Percentiles rank a stretch among this genome's conserved stretches.
Evolutionary conservation across 2,113 vertebrate species (phyloP).

Genomic region (Aspiorhynchus laticeps): DNA sequence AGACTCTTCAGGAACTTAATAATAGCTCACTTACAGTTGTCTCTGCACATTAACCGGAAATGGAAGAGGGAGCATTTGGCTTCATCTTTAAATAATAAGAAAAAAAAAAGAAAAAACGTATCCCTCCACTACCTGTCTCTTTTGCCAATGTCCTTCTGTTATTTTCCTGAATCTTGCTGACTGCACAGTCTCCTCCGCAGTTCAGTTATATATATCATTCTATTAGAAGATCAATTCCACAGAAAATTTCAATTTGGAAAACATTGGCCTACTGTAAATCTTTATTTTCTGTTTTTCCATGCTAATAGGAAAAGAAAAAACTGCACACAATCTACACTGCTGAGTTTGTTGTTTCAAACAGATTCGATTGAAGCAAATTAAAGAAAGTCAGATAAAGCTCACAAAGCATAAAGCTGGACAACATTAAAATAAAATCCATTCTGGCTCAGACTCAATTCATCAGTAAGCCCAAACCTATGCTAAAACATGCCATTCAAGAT

Average conservation of each 20-base stretch:
- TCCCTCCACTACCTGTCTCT: not conserved
- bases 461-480: not conserved
- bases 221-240: constrained; percentile 44
- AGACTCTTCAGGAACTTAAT: not conserved
- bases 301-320: constrained; percentile 19
- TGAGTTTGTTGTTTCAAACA: constrained; percentile 30
- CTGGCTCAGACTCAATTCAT: constrained; percentile 31
- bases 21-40: not conserved
- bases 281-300: not conserved
- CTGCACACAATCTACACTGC: not conserved
- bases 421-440: constrained; percentile 35
- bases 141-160: not conserved
- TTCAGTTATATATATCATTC: constrained; percentile 15
- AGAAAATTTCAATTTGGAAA: constrained; percentile 31
- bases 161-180: constrained; percentile 36
- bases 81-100: not conserved
- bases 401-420: constrained; percentile 14
- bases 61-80: not conserved
- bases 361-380: constrained; percentile 40
- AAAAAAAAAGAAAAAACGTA: no score
- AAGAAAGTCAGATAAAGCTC: constrained; percentile 31
- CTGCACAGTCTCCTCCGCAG: not conserved
- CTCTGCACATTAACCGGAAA: not conserved
- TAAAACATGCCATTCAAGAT: not conserved
- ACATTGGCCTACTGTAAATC: constrained; percentile 4